Percentiles rank a stretch among this genome's conserved stretches.
phyloP scores from a whole-genome alignment of 2,113 vertebrate species.

The Gymnobelideus leadbeateri region DNA sequence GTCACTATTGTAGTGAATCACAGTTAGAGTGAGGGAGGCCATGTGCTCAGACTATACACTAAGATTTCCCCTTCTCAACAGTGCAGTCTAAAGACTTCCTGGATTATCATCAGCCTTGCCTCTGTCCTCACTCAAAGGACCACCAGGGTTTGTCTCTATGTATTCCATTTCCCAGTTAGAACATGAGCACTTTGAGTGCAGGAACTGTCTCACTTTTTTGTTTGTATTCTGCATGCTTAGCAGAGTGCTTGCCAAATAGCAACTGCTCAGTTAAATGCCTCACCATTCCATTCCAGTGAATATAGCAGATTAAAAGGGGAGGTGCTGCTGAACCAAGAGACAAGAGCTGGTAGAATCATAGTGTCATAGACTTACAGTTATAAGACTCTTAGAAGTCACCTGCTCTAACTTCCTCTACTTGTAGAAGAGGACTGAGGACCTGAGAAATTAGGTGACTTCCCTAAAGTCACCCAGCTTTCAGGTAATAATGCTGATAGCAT shows the following conservation, averaged over 20 bases:
- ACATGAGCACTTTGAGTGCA: background rate
- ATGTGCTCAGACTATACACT: background rate
- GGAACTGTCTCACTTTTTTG: background rate
- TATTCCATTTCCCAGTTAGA: background rate
- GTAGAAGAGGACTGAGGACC: background rate
- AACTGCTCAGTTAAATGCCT: background rate
- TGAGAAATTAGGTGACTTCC: background rate
- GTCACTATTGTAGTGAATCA: background rate
- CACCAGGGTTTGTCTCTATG: too few relatives aligned
- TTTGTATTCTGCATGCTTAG: background rate
- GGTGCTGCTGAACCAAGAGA: background rate
- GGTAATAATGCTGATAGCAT: background rate
- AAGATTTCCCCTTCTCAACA: background rate
- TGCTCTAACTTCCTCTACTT: background rate
- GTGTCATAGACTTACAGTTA: too few relatives aligned
- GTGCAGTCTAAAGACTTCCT: background rate
- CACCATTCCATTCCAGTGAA: background rate
- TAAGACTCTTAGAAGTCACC: too few relatives aligned
- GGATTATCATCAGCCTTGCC: too few relatives aligned
- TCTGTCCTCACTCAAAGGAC: background rate
- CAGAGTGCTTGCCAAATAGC: background rate
- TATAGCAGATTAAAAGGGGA: background rate
- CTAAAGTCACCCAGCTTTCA: background rate
- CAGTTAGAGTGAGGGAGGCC: background rate
- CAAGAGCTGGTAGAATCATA: too few relatives aligned